phyloP scores from a whole-genome alignment of 1,140 invertebrate genomes.

The Leptinotarsa defecta region DNA sequence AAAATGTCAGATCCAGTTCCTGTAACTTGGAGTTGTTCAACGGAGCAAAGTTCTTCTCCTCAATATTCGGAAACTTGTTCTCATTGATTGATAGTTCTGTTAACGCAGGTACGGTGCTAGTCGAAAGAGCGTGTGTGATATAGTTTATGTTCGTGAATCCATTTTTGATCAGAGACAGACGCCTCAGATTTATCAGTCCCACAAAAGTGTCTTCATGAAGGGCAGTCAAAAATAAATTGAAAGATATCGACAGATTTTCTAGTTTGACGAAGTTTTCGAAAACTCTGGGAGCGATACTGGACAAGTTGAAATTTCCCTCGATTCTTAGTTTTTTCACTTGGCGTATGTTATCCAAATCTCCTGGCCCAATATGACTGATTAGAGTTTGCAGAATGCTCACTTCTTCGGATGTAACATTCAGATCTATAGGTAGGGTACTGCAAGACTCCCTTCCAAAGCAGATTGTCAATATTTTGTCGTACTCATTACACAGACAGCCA shows the following conservation, averaged over 20 bases:
- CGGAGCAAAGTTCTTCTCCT: conserved; percentile 38
- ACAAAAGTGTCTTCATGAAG: conserved; percentile 44
- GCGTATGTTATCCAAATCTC: conserved; percentile 40
- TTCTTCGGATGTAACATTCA: conserved; percentile 29
- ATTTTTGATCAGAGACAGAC: conserved; percentile 47
- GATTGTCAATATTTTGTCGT: conserved; percentile 32
- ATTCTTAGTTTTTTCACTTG: conserved; percentile 41
- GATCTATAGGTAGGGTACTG: conserved; percentile 39
- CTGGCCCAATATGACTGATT: conserved; percentile 37
- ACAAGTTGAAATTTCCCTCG: conserved; percentile 47
- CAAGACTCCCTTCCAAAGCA: conserved; percentile 46
- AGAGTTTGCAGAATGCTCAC: conserved; percentile 40
- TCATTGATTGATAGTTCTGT: conserved; percentile 41
- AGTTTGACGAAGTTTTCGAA: conserved; percentile 47
- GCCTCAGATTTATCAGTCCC: conserved; percentile 44
- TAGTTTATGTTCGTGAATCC: conserved; percentile 44
- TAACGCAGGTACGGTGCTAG: conserved; percentile 40
- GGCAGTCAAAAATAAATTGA: conserved; percentile 43
- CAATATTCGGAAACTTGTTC: conserved; percentile 44
- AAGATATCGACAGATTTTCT: conserved; percentile 46
- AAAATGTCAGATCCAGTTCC: conserved; percentile 58
- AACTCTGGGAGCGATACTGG: conserved; percentile 36
- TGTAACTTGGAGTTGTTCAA: conserved; percentile 39
- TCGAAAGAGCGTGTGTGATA: conserved; percentile 35
- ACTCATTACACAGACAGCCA: conserved; percentile 46